Evolutionary conservation across 2,888 invertebrate genomes (phyloP), one percentile per base, ranked within the genome.

Genomic region (Drymonia ruficornis): DNA sequence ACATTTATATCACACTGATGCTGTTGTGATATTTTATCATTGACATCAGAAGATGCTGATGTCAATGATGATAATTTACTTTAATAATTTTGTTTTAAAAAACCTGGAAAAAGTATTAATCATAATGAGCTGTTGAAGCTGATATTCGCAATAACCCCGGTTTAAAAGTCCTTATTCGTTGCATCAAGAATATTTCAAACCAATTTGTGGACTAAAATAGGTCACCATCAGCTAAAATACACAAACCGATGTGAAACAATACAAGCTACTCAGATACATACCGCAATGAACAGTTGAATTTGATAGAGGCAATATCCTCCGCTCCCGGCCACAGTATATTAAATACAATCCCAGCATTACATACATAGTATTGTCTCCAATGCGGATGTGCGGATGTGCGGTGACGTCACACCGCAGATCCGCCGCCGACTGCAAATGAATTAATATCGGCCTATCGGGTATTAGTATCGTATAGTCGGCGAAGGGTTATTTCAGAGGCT

Each of bases 271-370:
- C 38, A 0, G 38, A 40, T 16, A 40, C 15, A 40, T 16, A 40
- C 15, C 40, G 40, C n/a, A 19, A 43, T 43, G 43, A 43, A 31
- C 49, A 43, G 31, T 43, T 15, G 18, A 16, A 28, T 43, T 42
- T 15, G 40, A 49, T 49, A 15, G 43, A 43, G 15, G 50, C 43
- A 50, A 34, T 50, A 50, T 50, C 43, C 43, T 31, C n/a, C 7
- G 16, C 43, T 43, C 40, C 12, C 18, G 11, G 31, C 50, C 50
- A 31, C 43, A 31, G 11, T 43, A 31, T 23, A 18, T 31, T n/a
- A 13, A 29, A 31, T 43, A 23, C 31, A 50, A 40, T 45, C 29
- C 42, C 12, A 7, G 13, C 34, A 50, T 31, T 43, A 18, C 19
- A 23, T 43, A 43, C 43, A 43, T 1, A 16, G 36, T 36, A 12